phyloP scores from a whole-genome alignment of 2,797 vertebrate genomes.

The Darevskia nairensis region DNA sequence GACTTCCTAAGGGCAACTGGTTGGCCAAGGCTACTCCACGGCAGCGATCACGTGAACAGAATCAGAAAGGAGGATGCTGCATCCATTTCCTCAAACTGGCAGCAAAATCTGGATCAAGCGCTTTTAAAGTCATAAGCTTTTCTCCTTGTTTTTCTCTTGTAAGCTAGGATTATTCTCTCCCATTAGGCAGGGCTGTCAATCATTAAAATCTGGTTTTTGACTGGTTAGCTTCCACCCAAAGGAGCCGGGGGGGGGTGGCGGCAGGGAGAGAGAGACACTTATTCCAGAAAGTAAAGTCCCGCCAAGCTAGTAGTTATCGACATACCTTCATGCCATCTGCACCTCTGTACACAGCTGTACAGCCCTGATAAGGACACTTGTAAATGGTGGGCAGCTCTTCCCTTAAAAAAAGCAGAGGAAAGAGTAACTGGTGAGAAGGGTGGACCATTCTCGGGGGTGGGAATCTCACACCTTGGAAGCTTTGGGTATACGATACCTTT shows the following conservation, averaged over 20 bases:
- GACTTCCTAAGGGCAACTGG: too few relatives aligned
- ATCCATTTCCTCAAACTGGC: neutral
- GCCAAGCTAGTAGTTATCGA: too few relatives aligned
- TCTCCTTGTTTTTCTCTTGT: neutral
- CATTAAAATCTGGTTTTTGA: neutral
- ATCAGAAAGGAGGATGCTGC: neutral
- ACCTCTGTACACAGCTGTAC: slow-evolving; percentile 92
- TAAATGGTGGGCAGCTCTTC: slow-evolving; percentile 97
- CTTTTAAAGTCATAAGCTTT: neutral
- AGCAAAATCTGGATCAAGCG: neutral
- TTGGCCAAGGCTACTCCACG: neutral
- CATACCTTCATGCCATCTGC: slow-evolving; percentile 94
- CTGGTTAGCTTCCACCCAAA: neutral
- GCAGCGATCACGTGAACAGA: neutral
- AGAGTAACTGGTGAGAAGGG: rapidly evolving
- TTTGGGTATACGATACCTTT: slow-evolving; percentile 79
- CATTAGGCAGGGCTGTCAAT: neutral
- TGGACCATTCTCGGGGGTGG: rapidly evolving
- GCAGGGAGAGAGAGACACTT: neutral
- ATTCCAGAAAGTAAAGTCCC: neutral
- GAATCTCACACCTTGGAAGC: rapidly evolving
- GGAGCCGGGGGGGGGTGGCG: too few relatives aligned
- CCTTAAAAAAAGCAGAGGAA: slow-evolving; percentile 71
- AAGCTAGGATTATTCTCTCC: too few relatives aligned
- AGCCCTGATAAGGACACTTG: slow-evolving; percentile 96